Conservation (phyloP, 1,140 invertebrate species). For the Formica selysi region DNA sequence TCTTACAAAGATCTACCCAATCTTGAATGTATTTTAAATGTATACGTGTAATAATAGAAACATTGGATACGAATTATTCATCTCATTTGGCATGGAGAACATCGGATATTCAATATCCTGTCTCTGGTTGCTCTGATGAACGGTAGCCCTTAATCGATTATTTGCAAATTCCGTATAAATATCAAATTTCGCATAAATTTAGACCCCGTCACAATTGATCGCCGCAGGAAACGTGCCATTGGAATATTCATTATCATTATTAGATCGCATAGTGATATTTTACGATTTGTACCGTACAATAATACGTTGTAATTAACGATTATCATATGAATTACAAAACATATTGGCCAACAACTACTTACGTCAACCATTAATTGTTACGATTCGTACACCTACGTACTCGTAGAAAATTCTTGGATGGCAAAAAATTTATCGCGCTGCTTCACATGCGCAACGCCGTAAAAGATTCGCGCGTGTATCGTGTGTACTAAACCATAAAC, state of each 20-base stretch:
- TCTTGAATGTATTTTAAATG: background rate
- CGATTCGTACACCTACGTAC: background rate
- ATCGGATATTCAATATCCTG: conserved; percentile 29
- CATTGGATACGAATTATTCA: conserved; percentile 25
- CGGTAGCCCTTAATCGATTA: conserved; percentile 41
- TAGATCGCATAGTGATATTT: conserved; percentile 38
- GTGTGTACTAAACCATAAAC: conserved; percentile 25
- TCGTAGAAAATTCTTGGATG: conserved; percentile 4
- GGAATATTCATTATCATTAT: conserved; percentile 56
- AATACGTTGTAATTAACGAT: conserved; percentile 28
- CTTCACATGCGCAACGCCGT: conserved; percentile 16
- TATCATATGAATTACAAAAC: conserved; percentile 45
- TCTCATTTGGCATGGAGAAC: background rate
- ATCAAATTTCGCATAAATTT: conserved; percentile 48
- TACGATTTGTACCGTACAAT: conserved; percentile 6
- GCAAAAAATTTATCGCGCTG: conserved; percentile 41
- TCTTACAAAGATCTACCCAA: background rate
- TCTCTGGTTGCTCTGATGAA: conserved; percentile 23
- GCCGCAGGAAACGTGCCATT: conserved; percentile 20
- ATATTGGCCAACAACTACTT: conserved; percentile 13
- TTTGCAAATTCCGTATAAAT: background rate
- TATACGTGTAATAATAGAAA: background rate
- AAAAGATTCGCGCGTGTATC: conserved; percentile 42
- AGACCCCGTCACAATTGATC: background rate
- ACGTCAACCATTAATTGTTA: background rate